Conservation (phyloP, 2,113 vertebrate genomes). For the Serilophus lunatus region DNA sequence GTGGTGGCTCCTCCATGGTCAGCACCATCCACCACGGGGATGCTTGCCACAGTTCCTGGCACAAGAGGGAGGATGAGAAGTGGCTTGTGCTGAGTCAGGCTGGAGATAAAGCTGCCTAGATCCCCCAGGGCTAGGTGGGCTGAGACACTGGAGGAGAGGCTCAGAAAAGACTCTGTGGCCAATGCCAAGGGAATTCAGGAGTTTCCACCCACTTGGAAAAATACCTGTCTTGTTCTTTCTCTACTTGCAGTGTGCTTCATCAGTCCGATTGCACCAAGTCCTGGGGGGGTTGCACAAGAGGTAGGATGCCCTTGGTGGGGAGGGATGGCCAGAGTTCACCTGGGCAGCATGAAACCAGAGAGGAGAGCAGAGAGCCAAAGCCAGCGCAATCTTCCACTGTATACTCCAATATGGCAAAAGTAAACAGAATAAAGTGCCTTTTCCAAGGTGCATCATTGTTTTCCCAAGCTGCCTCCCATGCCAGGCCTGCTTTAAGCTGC, state of each 20-base stretch:
- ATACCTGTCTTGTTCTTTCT: neutral
- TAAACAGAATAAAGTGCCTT: constrained; percentile 48
- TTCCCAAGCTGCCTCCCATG: neutral
- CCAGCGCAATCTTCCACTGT: neutral
- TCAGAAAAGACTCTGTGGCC: constrained; percentile 9
- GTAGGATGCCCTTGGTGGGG: neutral
- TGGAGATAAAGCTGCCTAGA: neutral
- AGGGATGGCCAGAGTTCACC: neutral
- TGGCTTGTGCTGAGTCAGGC: neutral
- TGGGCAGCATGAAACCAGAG: neutral
- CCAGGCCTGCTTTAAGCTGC: neutral
- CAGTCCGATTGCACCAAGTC: neutral
- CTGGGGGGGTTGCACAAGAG: neutral
- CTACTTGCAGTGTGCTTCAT: neutral
- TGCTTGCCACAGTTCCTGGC: neutral
- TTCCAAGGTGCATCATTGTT: neutral
- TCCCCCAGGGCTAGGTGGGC: constrained; percentile 9
- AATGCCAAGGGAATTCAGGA: constrained; percentile 27
- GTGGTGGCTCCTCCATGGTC: neutral
- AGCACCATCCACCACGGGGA: neutral
- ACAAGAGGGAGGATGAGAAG: neutral
- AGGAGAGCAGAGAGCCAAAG: neutral
- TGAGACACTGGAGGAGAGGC: constrained; percentile 23
- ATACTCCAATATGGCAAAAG: neutral
- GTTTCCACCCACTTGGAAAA: constrained; percentile 26